A percentile compares a stretch with the other conserved stretches of the same genome.
These are phyloP conservation scores for Paratrypauchen microcephalus DNA, from an alignment of 2,797 vertebrate species.

Conservation along the genomic window DNA sequence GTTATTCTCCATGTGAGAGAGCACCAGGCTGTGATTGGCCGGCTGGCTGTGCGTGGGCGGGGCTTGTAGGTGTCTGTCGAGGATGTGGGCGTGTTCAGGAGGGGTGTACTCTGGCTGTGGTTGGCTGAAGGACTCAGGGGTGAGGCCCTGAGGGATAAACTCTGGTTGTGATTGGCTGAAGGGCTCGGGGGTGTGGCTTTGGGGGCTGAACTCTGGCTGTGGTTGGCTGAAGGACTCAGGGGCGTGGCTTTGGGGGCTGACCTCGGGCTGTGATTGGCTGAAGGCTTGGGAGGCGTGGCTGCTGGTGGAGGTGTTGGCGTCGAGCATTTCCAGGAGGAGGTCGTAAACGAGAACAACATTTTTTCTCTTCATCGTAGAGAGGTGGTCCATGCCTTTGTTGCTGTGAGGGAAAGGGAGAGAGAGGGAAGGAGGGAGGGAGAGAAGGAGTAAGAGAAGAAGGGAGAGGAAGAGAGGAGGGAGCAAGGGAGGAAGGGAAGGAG, in stretches of 20 bases:
- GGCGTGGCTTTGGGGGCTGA: conserved; percentile 1
- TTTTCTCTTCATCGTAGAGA: conserved; percentile 95
- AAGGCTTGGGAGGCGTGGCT: conserved; percentile 28
- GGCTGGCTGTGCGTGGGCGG: conserved; percentile 23
- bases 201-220: conserved; percentile 20
- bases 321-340: conserved; percentile 95
- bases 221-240: conserved; percentile 18
- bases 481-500: too few relatives aligned
- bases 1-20: conserved; percentile 28
- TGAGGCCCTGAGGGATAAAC: background rate
- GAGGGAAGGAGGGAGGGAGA: background rate
- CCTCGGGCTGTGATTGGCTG: conserved; percentile 11
- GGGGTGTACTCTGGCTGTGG: conserved; percentile 15
- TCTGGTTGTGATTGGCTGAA: conserved; percentile 12
- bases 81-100: background rate
- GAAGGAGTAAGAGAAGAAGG: background rate
- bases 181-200: background rate
- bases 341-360: conserved; percentile 94
- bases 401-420: conserved; percentile 58
- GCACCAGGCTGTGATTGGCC: conserved; percentile 21
- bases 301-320: conserved; percentile 83
- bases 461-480: too few relatives aligned
- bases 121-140: conserved; percentile 5
- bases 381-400: conserved; percentile 97
- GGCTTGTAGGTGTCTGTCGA: conserved; percentile 42